Evolutionary conservation across 2,888 invertebrate genomes (phyloP), one percentile per base, ranked within the genome.

Genomic region (Luffia ferchaultella): DNA sequence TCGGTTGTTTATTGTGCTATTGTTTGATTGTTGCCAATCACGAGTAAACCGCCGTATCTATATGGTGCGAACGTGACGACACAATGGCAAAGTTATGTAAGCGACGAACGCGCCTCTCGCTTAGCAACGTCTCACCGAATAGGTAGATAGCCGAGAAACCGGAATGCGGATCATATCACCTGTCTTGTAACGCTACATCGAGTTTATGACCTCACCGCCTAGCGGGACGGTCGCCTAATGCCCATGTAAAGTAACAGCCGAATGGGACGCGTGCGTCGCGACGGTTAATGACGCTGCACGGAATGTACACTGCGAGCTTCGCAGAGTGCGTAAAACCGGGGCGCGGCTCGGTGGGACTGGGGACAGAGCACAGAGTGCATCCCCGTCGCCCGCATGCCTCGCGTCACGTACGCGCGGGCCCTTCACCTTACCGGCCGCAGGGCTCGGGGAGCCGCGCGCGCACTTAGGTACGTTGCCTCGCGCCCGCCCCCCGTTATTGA

Each of bases 91-190:
- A 58, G 60, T 65, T 65, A 66, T 63, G 64, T 64, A 66, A 62
- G 55, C 56, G 59, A 12, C 62, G 57, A 60, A 60, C 57, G 58
- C 61, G 58, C 57, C 58, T 60, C 59, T 62, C 62, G 63, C 69
- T 59, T 72, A 64, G 76, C 62, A 76, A 76, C 73, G 63, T 30
- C 43, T 18, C 17, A 40, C 45, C 46, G 63, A 67, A 68, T 71
- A n/a, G n/a, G n/a, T n/a, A n/a, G n/a, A n/a, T n/a, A 73, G 68
- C 68, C 67, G 68, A 58, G 60, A 40, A 73, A 72, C 77, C 74
- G 77, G 77, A 74, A 68, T 74, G 65, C 30, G 30, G 30, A 30
- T 30, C 43, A 16, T n/a, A n/a, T 16, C 16, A n/a, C 43, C 43
- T 16, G 16, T 16, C n/a, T 16, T n/a, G 43, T 16, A 16, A 43